Evolutionary conservation across 2,113 vertebrate species (phyloP).

Genomic region (Rhabdornis inornatus): DNA sequence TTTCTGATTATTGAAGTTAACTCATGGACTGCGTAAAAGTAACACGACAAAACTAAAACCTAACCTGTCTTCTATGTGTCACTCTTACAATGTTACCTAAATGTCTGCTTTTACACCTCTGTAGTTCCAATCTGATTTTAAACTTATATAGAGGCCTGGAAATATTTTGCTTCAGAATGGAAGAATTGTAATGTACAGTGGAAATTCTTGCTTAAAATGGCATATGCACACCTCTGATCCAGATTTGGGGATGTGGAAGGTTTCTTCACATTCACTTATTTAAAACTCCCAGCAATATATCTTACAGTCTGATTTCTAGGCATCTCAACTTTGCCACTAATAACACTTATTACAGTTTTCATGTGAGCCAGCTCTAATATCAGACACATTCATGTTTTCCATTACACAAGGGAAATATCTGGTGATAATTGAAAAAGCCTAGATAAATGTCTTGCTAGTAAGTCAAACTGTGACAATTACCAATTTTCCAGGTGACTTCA

Average conservation of each 20-base stretch:
- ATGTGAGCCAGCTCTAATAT: background rate
- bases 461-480: slow-evolving; percentile 28
- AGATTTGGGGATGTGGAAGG: background rate
- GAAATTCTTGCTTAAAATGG: background rate
- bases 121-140: background rate
- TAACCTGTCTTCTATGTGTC: background rate
- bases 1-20: background rate
- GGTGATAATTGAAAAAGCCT: background rate
- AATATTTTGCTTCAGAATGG: background rate
- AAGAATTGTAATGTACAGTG: background rate
- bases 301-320: background rate
- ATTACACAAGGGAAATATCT: background rate
- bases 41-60: background rate
- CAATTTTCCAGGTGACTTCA: background rate
- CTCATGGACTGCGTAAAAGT: accelerated
- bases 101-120: background rate
- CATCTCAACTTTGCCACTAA: background rate
- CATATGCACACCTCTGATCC: background rate
- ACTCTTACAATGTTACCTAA: background rate
- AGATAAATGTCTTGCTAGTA: background rate
- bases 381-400: background rate
- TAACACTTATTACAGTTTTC: background rate
- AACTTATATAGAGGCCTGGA: background rate
- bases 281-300: background rate
- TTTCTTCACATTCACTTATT: background rate